Evolutionary conservation across 2,888 invertebrate species (phyloP), one percentile per base, ranked within the genome.

Genomic region (Caenorhabditis afra): DNA sequence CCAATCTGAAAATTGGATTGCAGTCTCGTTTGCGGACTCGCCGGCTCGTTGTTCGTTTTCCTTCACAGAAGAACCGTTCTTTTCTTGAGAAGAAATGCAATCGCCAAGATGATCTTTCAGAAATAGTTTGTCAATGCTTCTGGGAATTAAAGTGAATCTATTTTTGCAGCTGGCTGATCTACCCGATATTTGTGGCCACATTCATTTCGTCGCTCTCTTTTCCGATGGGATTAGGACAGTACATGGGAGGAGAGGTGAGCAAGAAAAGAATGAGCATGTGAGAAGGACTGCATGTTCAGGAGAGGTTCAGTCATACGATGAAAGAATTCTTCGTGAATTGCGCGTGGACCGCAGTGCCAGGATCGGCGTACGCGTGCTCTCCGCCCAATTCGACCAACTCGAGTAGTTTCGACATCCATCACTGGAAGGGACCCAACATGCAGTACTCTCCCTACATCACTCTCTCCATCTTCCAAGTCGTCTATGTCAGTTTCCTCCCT

Each of bases 221-320:
- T 91, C 98, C 97, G 0, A 93, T 95, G 67, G 97, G 96, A 18
- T 92, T 95, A 35, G 98, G 98, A 1, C 94, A 96, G 90, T 98
- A 95, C 81, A 91, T 92, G 87, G 92, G 91, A 50, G 91, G 92
- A 55, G 87, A 91, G 86, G 92, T 92, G 83, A 84, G 89, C 29
- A 47, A 41, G 8, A 37, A 14, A 12, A 8, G 18, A 23, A n/a
- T n/a, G 41, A 37, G 14, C 50, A 29, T 23, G 35, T 11, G 16
- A 20, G 11, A 18, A n/a, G n/a, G n/a, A n/a, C n/a, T n/a, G n/a
- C n/a, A n/a, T n/a, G 79, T 85, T 71, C 53, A 87, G 87, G 81
- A 83, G 47, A 77, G 83, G 16, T 88, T 88, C 81, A 80, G 81
- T 55, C 77, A 82, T 18, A 83, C 85, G 16, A 77, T 83, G 75